phyloP scores from a whole-genome alignment of 2,797 vertebrate genomes.

The Merluccius polli region DNA sequence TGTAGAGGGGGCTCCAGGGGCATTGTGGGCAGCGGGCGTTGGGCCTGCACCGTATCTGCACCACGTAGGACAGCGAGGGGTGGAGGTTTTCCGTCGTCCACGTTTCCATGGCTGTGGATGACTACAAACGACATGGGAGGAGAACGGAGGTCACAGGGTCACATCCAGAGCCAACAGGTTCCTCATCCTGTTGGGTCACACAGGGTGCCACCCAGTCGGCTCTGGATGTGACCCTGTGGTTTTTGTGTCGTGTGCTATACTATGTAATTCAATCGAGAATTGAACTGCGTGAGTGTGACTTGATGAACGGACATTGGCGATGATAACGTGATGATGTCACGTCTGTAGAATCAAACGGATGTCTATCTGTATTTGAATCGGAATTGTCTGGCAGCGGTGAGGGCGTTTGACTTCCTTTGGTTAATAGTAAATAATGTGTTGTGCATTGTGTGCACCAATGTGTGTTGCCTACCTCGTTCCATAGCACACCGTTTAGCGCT shows the following conservation, averaged over 20 bases:
- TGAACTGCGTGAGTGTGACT: no score
- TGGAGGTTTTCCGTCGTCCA: slow-evolving; percentile 39
- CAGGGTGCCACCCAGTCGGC: no score
- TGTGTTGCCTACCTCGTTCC: slow-evolving; percentile 56
- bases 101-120: not conserved
- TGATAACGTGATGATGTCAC: no score
- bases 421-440: not conserved
- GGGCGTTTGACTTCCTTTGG: no score
- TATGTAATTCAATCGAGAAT: no score
- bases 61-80: slow-evolving; percentile 48
- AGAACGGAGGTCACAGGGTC: not conserved
- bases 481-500: slow-evolving; percentile 10
- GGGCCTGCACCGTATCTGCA: slow-evolving; percentile 58
- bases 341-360: no score
- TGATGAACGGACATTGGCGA: no score
- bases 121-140: not conserved
- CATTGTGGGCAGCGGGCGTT: slow-evolving; percentile 49
- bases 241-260: no score
- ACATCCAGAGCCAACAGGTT: not conserved
- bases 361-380: no score
- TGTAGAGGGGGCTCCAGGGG: slow-evolving; percentile 47
- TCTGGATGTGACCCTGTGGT: not conserved
- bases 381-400: no score
- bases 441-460: not conserved
- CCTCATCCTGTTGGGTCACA: no score